Evolutionary conservation across 2,888 invertebrate species (phyloP).

Genomic region (Bruchidius siliquastri): DNA sequence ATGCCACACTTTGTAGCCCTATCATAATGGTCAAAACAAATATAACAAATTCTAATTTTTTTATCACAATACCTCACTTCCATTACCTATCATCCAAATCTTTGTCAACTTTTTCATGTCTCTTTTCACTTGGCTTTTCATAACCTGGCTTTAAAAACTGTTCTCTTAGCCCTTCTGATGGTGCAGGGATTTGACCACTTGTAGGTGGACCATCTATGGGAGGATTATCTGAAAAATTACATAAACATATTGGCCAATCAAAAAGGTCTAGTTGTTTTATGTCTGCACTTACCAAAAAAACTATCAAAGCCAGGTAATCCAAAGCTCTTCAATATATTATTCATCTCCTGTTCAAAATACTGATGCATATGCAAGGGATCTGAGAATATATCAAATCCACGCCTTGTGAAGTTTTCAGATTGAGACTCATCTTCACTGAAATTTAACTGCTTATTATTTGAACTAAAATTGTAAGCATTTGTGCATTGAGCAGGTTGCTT

Average conservation of each 20-base stretch:
- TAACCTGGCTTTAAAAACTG: slow-evolving; percentile 54
- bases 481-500: no score
- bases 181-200: slow-evolving; percentile 9
- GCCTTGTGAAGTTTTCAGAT: slow-evolving; percentile 6
- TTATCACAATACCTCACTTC: not conserved
- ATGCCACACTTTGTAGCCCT: no score
- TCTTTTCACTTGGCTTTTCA: slow-evolving; percentile 28
- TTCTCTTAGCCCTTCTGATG: slow-evolving; percentile 44
- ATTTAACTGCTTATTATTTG: slow-evolving; percentile 1
- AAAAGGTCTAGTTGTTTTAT: not conserved
- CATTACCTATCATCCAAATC: slow-evolving; percentile 30
- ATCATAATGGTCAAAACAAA: no score
- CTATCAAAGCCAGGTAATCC: slow-evolving; percentile 29
- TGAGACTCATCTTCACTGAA: slow-evolving; percentile 5
- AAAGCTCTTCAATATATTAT: slow-evolving; percentile 52
- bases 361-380: slow-evolving; percentile 58
- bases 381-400: slow-evolving; percentile 53
- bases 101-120: slow-evolving; percentile 30
- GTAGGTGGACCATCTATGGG: slow-evolving; percentile 12
- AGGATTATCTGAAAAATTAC: slow-evolving; percentile 14
- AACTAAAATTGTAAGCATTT: not conserved
- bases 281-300: slow-evolving; percentile 20
- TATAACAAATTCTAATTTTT: no score
- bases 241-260: slow-evolving; percentile 8
- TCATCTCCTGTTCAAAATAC: slow-evolving; percentile 59